Percentiles rank a stretch among this genome's conserved stretches.
phyloP scores from a whole-genome alignment of 2,888 invertebrate species.

The Limenitis arthemis region DNA sequence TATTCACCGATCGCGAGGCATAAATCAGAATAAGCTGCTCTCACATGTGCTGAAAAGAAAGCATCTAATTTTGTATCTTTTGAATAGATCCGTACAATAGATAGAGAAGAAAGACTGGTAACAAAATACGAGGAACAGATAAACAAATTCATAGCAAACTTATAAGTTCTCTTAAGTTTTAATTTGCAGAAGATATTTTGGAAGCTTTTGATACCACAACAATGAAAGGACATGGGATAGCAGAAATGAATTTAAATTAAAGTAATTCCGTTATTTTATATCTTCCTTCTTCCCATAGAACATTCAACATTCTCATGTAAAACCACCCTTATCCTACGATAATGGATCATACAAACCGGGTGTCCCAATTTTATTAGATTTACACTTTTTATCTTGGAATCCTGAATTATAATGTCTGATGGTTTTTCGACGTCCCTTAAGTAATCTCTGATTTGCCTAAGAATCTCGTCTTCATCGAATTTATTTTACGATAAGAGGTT shows the following conservation, averaged over 20 bases:
- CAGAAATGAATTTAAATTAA: too few relatives aligned
- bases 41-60: slow-evolving; percentile 8
- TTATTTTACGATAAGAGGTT: slow-evolving; percentile 3
- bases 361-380: slow-evolving; percentile 13
- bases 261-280: too few relatives aligned
- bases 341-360: slow-evolving; percentile 7
- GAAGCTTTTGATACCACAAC: too few relatives aligned
- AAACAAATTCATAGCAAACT: too few relatives aligned
- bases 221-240: too few relatives aligned
- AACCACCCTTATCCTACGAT: slow-evolving; percentile 3
- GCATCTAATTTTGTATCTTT: not conserved
- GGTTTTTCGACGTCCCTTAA: slow-evolving; percentile 9
- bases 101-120: too few relatives aligned
- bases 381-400: slow-evolving; percentile 10
- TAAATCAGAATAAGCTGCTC: slow-evolving; percentile 24
- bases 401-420: slow-evolving; percentile 13
- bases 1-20: slow-evolving; percentile 27
- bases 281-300: too few relatives aligned
- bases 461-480: slow-evolving; percentile 9
- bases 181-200: too few relatives aligned
- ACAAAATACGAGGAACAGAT: too few relatives aligned
- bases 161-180: too few relatives aligned
- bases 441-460: slow-evolving; percentile 17
- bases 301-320: not conserved
- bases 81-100: too few relatives aligned